phyloP scores from a whole-genome alignment of 1,140 invertebrate species.

The Danaus melanippus region DNA sequence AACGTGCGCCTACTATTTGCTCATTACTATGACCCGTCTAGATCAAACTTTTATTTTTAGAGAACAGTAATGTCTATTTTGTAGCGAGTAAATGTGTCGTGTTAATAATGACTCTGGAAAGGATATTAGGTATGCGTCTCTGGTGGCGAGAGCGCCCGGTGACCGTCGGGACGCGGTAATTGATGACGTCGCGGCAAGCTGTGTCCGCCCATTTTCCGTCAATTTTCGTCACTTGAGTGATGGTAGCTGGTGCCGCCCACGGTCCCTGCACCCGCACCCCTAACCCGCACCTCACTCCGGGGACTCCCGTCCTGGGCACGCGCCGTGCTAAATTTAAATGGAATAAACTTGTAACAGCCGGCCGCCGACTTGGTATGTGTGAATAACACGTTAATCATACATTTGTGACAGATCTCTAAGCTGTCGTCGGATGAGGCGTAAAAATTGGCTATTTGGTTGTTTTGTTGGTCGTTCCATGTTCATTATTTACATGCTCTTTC shows the following conservation, averaged over 20 bases:
- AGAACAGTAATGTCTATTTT: constrained; percentile 10
- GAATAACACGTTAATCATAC: constrained; percentile 64
- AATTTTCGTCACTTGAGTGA: constrained; percentile 72
- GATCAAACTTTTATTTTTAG: constrained; percentile 20
- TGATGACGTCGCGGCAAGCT: constrained; percentile 67
- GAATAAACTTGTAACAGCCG: constrained; percentile 66
- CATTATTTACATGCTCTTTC: constrained; percentile 11
- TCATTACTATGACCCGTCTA: constrained; percentile 33
- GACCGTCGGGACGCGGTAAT: constrained; percentile 63
- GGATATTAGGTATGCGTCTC: constrained; percentile 55
- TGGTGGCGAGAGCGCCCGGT: constrained; percentile 46
- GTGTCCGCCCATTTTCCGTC: constrained; percentile 71
- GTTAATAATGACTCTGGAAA: constrained; percentile 38
- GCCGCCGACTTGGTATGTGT: constrained; percentile 53
- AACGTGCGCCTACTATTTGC: constrained; percentile 48
- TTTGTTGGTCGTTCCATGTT: constrained; percentile 11
- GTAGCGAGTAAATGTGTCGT: constrained; percentile 16
- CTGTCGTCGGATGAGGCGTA: constrained; percentile 34
- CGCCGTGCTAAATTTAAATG: constrained; percentile 68
- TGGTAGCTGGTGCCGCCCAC: constrained; percentile 61
- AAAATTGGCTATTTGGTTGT: constrained; percentile 22
- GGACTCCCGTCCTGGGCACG: constrained; percentile 48
- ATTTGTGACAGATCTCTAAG: constrained; percentile 58
- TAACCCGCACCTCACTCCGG: constrained; percentile 18
- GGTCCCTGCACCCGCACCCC: constrained; percentile 17